phyloP scores from a whole-genome alignment of 2,797 vertebrate species.

The Cryptoblepharus egeriae region DNA sequence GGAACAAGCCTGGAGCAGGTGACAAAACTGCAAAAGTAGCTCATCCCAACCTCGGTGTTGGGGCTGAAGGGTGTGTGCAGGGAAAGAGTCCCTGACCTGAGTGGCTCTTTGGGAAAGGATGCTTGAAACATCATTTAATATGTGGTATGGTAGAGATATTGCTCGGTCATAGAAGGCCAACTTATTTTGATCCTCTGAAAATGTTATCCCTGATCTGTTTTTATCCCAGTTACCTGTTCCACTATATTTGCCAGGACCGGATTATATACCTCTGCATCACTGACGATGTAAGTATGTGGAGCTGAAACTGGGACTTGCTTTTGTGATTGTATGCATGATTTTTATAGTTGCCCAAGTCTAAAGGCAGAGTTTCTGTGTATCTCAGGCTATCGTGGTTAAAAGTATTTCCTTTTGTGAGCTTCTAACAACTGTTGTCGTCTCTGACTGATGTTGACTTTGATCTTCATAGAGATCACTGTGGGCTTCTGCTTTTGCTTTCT shows the following conservation, averaged over 20 bases:
- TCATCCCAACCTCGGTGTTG: not conserved
- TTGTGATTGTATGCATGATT: not conserved
- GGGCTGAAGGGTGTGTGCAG: not conserved
- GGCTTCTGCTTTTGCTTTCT: not conserved
- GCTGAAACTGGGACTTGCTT: not conserved
- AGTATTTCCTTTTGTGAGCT: too few species aligned
- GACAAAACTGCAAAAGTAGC: rapidly evolving
- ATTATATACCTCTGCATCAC: slow-evolving; percentile 98
- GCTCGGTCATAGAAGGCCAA: not conserved
- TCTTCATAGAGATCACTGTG: not conserved
- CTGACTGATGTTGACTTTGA: too few species aligned
- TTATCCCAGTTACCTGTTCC: slow-evolving; percentile 91
- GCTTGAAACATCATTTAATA: not conserved
- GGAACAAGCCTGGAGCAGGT: rapidly evolving
- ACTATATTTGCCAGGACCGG: slow-evolving; percentile 98
- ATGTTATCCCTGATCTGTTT: not conserved
- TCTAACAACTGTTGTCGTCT: not conserved
- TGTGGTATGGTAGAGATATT: not conserved
- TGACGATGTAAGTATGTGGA: slow-evolving; percentile 91
- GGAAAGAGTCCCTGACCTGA: too few species aligned
- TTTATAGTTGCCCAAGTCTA: not conserved
- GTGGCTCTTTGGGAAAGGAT: not conserved
- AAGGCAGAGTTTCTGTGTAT: not conserved
- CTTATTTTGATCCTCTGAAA: not conserved
- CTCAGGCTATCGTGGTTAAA: not conserved